Evolutionary conservation across 2,888 invertebrate species (phyloP), one percentile per base, ranked within the genome.

Genomic region (Pediacus dermestoides): DNA sequence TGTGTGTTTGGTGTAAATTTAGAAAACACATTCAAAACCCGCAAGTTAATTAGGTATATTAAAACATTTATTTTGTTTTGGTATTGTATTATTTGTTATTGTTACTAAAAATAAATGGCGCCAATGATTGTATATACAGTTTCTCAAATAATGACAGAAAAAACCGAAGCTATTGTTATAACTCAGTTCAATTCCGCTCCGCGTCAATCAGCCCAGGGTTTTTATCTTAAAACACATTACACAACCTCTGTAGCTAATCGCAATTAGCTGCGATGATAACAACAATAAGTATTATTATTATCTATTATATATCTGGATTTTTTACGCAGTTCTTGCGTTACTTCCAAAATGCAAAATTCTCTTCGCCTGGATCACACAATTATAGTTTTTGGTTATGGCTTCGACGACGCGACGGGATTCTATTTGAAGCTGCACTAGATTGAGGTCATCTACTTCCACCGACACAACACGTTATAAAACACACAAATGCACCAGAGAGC

Each of bases 391-490:
- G 36, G 31, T 30, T 37, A 37, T 32, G 39, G 35, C 27, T 30
- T 18, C 23, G 16, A 34, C 42, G 42, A 39, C 48, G 48, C 48
- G 48, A 43, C 50, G 50, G 33, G 44, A 10, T 23, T n/a, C 28
- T 28, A 28, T 28, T 28, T 28, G 28, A 28, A 53, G 44, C 50
- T 58, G 60, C 52, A 55, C 60, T 57, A 58, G 54, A 60, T 60
- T 57, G 57, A 50, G 60, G 59, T 60, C 60, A 58, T 60, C 55
- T 48, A 55, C 56, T 52, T 52, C 43, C 31, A 36, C 34, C 48
- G 46, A 43, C 46, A 50, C 48, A 46, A 48, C 42, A 48, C 39
- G 21, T 18, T 18, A 18, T 18, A 18, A 18, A 18, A 18, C 21
- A 18, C n/a, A n/a, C n/a, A 18, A 18, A 18, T 18, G 21, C 21